Evolutionary conservation across 2,888 invertebrate genomes (phyloP).

Genomic region (Papilio elwesi): DNA sequence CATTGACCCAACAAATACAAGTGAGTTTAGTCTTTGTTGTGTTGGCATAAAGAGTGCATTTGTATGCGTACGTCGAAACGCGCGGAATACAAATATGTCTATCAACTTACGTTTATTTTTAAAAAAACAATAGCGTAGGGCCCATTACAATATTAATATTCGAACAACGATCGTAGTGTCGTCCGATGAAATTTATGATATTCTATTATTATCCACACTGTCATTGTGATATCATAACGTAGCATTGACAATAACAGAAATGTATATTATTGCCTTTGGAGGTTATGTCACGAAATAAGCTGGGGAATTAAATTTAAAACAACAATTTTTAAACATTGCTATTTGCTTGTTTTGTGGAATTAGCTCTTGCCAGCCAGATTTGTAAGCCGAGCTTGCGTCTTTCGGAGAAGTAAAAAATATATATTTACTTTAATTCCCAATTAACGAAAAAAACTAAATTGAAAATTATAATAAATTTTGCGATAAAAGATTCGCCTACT

Average conservation of each 20-base stretch:
- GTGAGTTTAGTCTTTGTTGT: slow-evolving; percentile 11
- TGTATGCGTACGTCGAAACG: slow-evolving; percentile 24
- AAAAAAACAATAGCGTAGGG: slow-evolving; percentile 44
- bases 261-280: too few relatives aligned
- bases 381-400: too few relatives aligned
- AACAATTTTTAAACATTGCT: background rate
- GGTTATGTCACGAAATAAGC: too few relatives aligned
- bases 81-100: slow-evolving; percentile 21
- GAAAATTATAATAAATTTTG: too few relatives aligned
- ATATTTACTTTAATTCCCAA: too few relatives aligned
- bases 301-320: too few relatives aligned
- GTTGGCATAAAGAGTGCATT: slow-evolving; percentile 31
- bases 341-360: background rate
- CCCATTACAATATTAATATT: slow-evolving; percentile 51
- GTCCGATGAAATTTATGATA: slow-evolving; percentile 63
- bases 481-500: too few relatives aligned
- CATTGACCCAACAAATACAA: slow-evolving; percentile 3
- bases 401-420: too few relatives aligned
- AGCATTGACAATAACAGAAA: background rate
- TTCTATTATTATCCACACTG: slow-evolving; percentile 44
- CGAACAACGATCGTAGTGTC: slow-evolving; percentile 46
- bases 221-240: slow-evolving; percentile 58
- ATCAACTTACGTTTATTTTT: slow-evolving; percentile 25
- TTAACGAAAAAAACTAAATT: too few relatives aligned
- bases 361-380: too few relatives aligned